Conservation (phyloP, 2,113 vertebrate species). For the Phycodurus eques region DNA sequence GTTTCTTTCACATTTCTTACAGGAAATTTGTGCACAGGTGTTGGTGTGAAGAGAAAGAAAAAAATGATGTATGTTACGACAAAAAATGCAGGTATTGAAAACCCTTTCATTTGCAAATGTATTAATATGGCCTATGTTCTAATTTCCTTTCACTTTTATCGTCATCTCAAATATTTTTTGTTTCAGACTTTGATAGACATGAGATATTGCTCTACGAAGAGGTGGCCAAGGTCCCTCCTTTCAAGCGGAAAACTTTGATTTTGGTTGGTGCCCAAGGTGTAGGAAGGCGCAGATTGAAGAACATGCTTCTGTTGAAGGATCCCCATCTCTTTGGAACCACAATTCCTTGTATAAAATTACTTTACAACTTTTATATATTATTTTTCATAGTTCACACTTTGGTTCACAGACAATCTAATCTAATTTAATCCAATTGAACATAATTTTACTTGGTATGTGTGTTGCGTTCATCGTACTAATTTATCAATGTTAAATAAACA, state of each 20-base stretch:
- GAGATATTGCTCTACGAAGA: slow-evolving; percentile 95
- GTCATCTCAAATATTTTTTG: neutral
- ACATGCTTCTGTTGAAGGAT: slow-evolving; percentile 87
- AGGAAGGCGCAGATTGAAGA: slow-evolving; percentile 90
- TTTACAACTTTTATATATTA: neutral
- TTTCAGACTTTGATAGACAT: slow-evolving; percentile 91
- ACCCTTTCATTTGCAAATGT: neutral
- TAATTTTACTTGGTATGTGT: too few species aligned
- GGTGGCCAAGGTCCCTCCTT: slow-evolving; percentile 91
- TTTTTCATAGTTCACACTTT: too few species aligned
- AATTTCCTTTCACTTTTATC: neutral
- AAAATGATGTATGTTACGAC: slow-evolving; percentile 98
- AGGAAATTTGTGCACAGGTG: slow-evolving; percentile 88
- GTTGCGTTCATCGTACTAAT: too few species aligned
- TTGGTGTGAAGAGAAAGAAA: slow-evolving; percentile 94
- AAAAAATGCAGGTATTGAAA: slow-evolving; percentile 85
- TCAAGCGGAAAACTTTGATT: slow-evolving; percentile 92
- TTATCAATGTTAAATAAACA: too few species aligned
- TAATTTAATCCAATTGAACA: too few species aligned
- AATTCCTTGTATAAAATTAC: slow-evolving; percentile 80
- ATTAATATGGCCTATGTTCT: neutral
- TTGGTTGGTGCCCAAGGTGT: slow-evolving; percentile 93
- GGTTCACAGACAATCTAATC: too few species aligned
- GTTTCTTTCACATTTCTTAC: slow-evolving; percentile 5
- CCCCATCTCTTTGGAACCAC: slow-evolving; percentile 88